Percentiles rank a stretch among this genome's conserved stretches.
These are phyloP conservation scores for Beroe forskalii DNA, from an alignment of 37 sponge, comb jelly and placozoan species.

Conservation along the genomic window DNA sequence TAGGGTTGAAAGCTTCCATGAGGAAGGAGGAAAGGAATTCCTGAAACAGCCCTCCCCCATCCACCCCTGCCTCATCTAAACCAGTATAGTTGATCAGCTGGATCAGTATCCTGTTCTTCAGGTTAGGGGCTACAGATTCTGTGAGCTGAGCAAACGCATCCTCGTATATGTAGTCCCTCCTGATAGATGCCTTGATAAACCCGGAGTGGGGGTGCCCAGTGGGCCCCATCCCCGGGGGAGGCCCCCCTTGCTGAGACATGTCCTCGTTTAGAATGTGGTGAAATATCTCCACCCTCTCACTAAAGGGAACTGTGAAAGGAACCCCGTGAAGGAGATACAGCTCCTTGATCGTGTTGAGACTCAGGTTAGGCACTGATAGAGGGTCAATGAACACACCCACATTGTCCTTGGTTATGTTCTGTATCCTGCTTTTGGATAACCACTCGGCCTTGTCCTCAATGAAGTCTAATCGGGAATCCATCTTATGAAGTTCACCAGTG, in stretches of 20 bases:
- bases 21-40: constrained; percentile 40
- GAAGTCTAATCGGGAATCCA: background rate
- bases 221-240: background rate
- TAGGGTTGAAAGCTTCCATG: constrained; percentile 61
- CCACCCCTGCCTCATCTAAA: constrained; percentile 67
- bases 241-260: background rate
- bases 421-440: background rate
- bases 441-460: background rate
- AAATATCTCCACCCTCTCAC: background rate
- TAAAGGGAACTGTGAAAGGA: constrained; percentile 28
- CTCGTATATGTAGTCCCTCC: constrained; percentile 82
- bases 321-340: constrained; percentile 45
- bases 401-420: constrained; percentile 22
- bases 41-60: constrained; percentile 67
- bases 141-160: constrained; percentile 85
- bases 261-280: constrained; percentile 22
- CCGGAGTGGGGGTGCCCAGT: background rate
- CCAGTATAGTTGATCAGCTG: constrained; percentile 65
- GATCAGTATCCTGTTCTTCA: constrained; percentile 60
- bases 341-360: constrained; percentile 22
- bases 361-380: constrained; percentile 1
- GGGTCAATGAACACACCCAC: constrained; percentile 35
- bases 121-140: constrained; percentile 67
- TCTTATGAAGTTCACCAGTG: background rate
- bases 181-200: constrained; percentile 65